Evolutionary conservation across 2,888 invertebrate species (phyloP).

Genomic region (Catocala fraxini): DNA sequence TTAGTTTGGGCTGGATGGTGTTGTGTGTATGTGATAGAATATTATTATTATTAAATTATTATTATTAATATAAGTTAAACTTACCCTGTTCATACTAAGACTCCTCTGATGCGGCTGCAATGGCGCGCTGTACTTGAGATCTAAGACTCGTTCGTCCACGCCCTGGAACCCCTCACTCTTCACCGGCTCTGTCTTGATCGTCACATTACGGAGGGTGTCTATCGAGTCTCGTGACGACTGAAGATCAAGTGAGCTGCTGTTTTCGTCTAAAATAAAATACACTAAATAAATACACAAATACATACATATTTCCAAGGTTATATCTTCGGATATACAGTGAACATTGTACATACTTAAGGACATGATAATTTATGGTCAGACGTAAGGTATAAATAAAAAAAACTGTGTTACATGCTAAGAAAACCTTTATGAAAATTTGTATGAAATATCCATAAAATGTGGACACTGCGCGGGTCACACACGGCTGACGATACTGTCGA

Average conservation of each 20-base stretch:
- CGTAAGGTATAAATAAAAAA: no score
- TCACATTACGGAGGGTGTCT: constrained; percentile 81
- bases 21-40: no score
- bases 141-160: constrained; percentile 76
- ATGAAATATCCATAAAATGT: no score
- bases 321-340: not conserved
- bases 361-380: no score
- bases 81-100: constrained; percentile 84
- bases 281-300: no score
- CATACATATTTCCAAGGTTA: not conserved
- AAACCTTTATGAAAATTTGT: no score
- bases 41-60: no score
- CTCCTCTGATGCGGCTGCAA: constrained; percentile 82
- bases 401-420: no score
- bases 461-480: no score
- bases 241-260: constrained; percentile 78
- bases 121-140: constrained; percentile 77
- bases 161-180: constrained; percentile 75
- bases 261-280: constrained; percentile 68
- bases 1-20: no score
- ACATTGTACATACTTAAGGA: no score
- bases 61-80: constrained; percentile 26
- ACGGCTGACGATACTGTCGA: no score
- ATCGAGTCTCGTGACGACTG: constrained; percentile 83
- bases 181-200: constrained; percentile 78